Evolutionary conservation across 1,140 invertebrate genomes (phyloP).

Genomic region (Elymnias hypermnestra): DNA sequence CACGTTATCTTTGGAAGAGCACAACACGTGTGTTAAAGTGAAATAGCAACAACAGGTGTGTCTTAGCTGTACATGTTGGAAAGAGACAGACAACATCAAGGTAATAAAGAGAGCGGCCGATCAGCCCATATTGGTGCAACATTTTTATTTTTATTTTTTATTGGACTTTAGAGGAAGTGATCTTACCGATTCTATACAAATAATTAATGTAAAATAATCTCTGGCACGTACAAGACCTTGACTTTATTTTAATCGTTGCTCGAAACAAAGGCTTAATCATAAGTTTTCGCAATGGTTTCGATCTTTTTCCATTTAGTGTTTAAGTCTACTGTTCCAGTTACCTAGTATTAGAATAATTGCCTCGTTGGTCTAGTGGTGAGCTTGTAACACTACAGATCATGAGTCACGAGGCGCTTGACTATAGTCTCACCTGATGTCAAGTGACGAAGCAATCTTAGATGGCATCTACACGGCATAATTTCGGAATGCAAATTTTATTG

Average conservation of each 20-base stretch:
- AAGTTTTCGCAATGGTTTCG: not conserved
- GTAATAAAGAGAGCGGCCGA: constrained; percentile 53
- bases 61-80: constrained; percentile 24
- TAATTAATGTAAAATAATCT: constrained; percentile 25
- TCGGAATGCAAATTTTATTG: too few relatives aligned
- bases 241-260: constrained; percentile 12
- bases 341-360: too few relatives aligned
- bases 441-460: too few relatives aligned
- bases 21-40: constrained; percentile 50
- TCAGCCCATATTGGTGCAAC: constrained; percentile 43
- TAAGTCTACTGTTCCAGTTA: too few relatives aligned
- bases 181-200: constrained; percentile 42
- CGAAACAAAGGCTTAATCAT: not conserved
- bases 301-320: too few relatives aligned
- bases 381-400: too few relatives aligned
- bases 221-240: constrained; percentile 29
- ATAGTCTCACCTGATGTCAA: too few relatives aligned
- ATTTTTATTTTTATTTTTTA: constrained; percentile 46
- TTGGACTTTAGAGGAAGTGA: constrained; percentile 55
- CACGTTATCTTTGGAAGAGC: constrained; percentile 39
- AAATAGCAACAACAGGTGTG: constrained; percentile 42
- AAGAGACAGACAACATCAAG: constrained; percentile 47
- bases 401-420: too few relatives aligned
- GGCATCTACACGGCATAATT: too few relatives aligned
- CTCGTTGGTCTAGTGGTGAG: too few relatives aligned